phyloP scores from a whole-genome alignment of 2,797 vertebrate genomes.

The Muscicapa striata region DNA sequence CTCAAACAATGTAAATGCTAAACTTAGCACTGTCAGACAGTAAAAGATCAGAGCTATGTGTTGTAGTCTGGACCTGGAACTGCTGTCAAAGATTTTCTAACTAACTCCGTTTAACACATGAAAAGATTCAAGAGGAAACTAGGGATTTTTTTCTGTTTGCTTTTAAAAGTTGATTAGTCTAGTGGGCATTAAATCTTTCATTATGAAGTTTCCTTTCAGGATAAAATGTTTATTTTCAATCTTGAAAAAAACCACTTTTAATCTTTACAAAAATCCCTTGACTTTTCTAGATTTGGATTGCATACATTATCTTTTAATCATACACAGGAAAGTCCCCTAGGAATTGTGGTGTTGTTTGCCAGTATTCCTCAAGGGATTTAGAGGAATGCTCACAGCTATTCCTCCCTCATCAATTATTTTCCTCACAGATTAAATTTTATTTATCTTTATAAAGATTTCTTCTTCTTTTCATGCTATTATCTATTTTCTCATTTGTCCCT shows the following conservation, averaged over 20 bases:
- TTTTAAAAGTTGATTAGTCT: conserved; percentile 42
- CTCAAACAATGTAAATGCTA: conserved; percentile 26
- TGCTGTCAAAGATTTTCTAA: conserved; percentile 63
- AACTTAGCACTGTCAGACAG: conserved; percentile 66
- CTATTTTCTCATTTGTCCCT: conserved; percentile 14
- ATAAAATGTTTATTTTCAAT: conserved; percentile 42
- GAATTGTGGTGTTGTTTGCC: background rate
- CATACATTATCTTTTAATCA: conserved; percentile 17
- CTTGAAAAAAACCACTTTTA: background rate
- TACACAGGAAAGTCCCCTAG: background rate
- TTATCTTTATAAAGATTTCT: conserved; percentile 3
- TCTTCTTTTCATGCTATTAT: background rate
- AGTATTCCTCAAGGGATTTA: background rate
- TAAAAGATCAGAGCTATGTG: conserved; percentile 60
- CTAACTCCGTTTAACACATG: conserved; percentile 27
- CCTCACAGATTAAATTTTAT: conserved; percentile 24
- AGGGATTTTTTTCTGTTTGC: background rate
- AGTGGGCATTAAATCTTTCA: conserved; percentile 58
- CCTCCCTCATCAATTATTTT: conserved; percentile 44
- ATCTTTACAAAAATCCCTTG: conserved; percentile 22
- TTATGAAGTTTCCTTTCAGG: conserved; percentile 54
- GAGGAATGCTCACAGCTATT: background rate
- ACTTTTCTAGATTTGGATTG: conserved; percentile 28
- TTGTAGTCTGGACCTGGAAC: conserved; percentile 49
- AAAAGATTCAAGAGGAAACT: background rate